Conservation (phyloP, 2,113 vertebrate species). For the Pseudorectes ferrugineus region DNA sequence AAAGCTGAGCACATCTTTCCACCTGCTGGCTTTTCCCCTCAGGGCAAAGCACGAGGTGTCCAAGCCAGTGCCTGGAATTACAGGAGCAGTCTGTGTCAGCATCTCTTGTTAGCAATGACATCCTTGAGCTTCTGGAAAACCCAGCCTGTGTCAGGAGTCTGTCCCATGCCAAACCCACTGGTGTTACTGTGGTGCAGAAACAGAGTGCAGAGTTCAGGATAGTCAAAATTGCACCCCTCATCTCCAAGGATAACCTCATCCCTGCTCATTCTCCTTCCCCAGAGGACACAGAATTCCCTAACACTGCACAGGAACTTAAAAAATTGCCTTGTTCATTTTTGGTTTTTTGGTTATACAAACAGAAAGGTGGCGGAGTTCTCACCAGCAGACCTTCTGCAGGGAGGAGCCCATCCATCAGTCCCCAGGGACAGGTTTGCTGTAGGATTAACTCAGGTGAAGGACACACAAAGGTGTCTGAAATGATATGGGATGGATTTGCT, state of each 20-base stretch:
- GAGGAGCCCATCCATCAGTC: neutral
- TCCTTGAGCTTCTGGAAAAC: neutral
- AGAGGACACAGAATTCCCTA: neutral
- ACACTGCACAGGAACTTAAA: neutral
- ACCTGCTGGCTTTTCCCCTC: neutral
- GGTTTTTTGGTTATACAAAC: neutral
- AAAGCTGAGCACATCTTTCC: neutral
- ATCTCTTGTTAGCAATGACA: neutral
- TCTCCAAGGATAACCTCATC: neutral
- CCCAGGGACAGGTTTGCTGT: neutral
- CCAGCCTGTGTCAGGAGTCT: neutral
- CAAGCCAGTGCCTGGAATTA: neutral
- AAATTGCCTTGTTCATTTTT: neutral
- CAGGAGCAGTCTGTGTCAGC: neutral
- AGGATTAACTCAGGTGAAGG: slow-evolving; percentile 8
- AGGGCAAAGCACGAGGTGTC: neutral
- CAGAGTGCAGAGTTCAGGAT: neutral
- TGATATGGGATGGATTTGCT: neutral
- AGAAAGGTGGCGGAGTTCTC: neutral
- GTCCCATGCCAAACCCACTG: neutral
- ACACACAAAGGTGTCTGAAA: neutral
- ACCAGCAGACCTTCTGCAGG: neutral
- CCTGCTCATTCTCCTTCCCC: neutral
- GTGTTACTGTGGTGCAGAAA: neutral
- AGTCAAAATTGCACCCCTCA: neutral